Percentiles rank a stretch among this genome's conserved stretches.
Conservation (phyloP, 2,113 vertebrate genomes). For the Dolichotis patagonum region DNA sequence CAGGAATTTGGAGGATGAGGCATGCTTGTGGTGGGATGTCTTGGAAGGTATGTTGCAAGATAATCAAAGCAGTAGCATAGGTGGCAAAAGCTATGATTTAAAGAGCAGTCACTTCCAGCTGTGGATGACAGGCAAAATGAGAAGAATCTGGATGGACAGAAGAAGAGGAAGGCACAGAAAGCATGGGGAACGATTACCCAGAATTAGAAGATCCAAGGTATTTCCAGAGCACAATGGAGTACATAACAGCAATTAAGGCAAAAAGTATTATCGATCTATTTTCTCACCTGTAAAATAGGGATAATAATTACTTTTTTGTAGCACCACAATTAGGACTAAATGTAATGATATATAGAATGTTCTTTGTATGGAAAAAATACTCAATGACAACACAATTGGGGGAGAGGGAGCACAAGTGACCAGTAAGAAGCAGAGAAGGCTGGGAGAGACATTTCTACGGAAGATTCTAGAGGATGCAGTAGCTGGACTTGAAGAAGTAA, state of each 20-base stretch:
- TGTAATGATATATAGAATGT: neutral
- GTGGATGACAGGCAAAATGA: conserved; percentile 3
- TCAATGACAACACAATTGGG: neutral
- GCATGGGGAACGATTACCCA: neutral
- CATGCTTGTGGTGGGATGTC: neutral
- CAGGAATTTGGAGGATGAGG: neutral
- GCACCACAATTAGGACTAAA: neutral
- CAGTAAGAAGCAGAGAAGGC: neutral
- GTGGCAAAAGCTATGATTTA: neutral
- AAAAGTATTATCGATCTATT: neutral
- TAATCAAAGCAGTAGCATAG: neutral
- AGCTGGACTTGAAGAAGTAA: neutral
- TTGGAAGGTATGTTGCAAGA: neutral
- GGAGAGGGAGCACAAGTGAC: neutral
- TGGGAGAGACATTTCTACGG: neutral
- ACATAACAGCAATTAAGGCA: neutral
- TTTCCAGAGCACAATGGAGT: neutral
- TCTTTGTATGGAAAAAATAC: neutral
- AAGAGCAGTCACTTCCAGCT: conserved; percentile 42
- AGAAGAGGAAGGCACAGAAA: neutral
- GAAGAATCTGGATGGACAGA: neutral
- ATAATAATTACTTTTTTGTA: neutral
- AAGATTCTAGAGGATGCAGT: neutral
- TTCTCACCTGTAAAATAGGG: neutral
- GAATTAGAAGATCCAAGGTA: neutral